Evolutionary conservation across 2,113 vertebrate species (phyloP).

Genomic region (Leucopternis melanops): DNA sequence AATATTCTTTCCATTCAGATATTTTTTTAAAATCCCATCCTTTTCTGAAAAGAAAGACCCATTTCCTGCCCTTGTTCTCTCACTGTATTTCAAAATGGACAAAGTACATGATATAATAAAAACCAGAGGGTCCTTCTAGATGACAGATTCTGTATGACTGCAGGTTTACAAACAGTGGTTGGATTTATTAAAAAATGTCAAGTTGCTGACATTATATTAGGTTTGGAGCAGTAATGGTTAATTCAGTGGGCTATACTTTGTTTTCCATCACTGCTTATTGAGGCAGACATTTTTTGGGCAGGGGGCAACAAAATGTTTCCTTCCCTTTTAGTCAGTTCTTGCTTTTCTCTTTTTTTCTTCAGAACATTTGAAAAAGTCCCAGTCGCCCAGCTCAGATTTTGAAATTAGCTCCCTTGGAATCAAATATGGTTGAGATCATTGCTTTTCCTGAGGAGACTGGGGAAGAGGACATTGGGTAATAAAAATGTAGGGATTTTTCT

Average conservation of each 20-base stretch:
- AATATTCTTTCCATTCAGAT: background rate
- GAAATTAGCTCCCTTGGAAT: background rate
- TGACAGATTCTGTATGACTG: background rate
- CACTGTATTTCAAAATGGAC: background rate
- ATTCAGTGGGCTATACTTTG: background rate
- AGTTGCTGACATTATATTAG: background rate
- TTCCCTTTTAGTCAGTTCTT: background rate
- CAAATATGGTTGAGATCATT: background rate
- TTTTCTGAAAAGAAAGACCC: background rate
- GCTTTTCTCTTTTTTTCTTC: background rate
- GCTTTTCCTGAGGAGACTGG: background rate
- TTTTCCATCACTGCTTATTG: background rate
- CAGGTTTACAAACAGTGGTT: background rate
- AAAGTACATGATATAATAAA: background rate
- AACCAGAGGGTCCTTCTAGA: background rate
- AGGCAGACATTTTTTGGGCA: accelerated
- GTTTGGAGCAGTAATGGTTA: background rate
- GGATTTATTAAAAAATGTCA: background rate
- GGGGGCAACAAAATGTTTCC: background rate
- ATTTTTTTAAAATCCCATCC: background rate
- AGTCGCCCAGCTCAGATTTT: background rate
- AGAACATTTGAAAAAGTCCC: background rate
- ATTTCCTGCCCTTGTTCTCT: background rate
- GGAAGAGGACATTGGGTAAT: background rate
- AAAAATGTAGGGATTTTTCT: background rate